Evolutionary conservation across 2,888 invertebrate species (phyloP).

Genomic region (Eupithecia tripunctaria): DNA sequence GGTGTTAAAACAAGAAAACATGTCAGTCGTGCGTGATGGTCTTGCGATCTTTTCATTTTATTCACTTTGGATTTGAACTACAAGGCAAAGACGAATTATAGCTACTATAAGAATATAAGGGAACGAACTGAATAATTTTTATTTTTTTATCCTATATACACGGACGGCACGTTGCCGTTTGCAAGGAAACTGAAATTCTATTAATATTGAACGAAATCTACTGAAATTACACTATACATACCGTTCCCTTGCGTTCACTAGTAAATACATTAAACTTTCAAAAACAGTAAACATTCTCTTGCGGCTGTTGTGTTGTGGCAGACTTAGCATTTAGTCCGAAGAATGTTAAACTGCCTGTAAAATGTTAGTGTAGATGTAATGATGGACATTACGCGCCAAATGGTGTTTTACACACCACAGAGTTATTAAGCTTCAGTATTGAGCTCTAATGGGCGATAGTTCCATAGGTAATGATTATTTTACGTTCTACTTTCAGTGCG

Average conservation of each 20-base stretch:
- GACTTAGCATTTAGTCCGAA: constrained; percentile 7
- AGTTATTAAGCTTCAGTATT: neutral
- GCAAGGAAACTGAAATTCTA: too few relatives aligned
- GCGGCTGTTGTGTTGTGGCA: neutral
- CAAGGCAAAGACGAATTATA: too few relatives aligned
- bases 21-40: neutral
- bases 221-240: neutral
- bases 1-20: neutral
- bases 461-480: neutral
- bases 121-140: too few relatives aligned
- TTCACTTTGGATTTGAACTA: neutral
- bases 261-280: neutral
- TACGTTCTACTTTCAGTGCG: neutral
- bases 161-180: too few relatives aligned
- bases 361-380: constrained; percentile 19
- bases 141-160: too few relatives aligned
- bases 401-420: neutral
- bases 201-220: too few relatives aligned
- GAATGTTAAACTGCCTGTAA: constrained; percentile 9
- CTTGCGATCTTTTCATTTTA: neutral
- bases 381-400: constrained; percentile 5
- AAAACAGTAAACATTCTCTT: constrained; percentile 6
- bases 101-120: too few relatives aligned
- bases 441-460: neutral
- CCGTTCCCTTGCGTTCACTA: neutral